Base-by-base conservation (phyloP, 2,113 vertebrate genomes). In the Odocoileus virginianus region DNA sequence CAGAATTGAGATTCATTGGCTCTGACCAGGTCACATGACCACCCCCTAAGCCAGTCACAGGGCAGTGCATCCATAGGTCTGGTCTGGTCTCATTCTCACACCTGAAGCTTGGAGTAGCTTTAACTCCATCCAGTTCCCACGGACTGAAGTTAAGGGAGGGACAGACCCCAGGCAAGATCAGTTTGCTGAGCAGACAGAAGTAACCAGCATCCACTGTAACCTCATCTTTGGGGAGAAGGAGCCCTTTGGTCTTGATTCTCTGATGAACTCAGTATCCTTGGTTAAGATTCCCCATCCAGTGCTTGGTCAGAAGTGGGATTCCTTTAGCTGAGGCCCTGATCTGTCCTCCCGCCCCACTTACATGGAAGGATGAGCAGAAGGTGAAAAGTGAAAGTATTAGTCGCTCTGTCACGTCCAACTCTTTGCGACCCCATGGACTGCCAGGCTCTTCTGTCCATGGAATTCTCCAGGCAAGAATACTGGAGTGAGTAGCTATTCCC, bases 111-210 rank as follows among this genome's bases (percentile, higher is more conserved):
- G 14, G 43, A 60, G n/a, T 23, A 23, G 33, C 61, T 82, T 55
- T 23, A 21, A 40, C 71, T 81, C 30, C 12, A 9, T 57, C 57
- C 19, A 40, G 36, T 82, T 89, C 28, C 7, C 2, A 0, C 1
- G 4, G 60, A 6, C 30, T 40, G 23, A 36, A 33, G 15, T 12
- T 14, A 30, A 54, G 52, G 74, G 52, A 28, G 4, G 45, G 27
- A 43, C 0, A 1, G 55, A 12, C 11, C 14, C 71, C 28, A 10
- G 0, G 2, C 13, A 30, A 40, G 40, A 16, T 45, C 52, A 15
- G 33, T 11, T 67, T 30, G n/a, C 74, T 30, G 21, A 76, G 28
- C 23, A 25, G 47, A 45, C 40, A 40, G 60, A 36, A 28, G 36
- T 8, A 13, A 2, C 0, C 28, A 27, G n/a, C 13, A 1, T 28